Evolutionary conservation across 2,113 vertebrate species (phyloP), one percentile per base, ranked within the genome.

Genomic region (Myocastor coypus): DNA sequence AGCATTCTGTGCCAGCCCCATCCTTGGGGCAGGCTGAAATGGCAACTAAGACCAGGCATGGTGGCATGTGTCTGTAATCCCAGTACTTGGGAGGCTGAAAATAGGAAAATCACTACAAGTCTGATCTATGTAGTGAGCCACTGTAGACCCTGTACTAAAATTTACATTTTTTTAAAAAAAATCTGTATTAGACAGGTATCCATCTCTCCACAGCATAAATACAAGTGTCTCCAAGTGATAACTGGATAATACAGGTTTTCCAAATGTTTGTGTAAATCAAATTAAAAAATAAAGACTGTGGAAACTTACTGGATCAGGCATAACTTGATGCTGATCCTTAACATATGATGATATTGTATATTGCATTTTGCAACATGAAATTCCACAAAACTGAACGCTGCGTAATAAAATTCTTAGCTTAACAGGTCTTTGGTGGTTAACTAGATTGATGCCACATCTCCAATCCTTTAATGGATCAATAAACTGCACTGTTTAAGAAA

Each of bases 381-480:
- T 50, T 59, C 20, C 22, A 92, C 7, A 64, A 71, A 89, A 64
- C 73, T 86, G 34, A 82, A 55, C 19, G 84, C 52, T 19, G 77
- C 40, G 92, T 22, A 87, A 91, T 66, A 64, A 92, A 91, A 55
- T 50, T 84, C 24, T 57, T 90, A 77, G 57, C 17, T 77, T 92
- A 84, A 37, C 34, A 42, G 63, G 75, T 75, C 46, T 85, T 85
- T 59, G 16, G 12, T 91, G 89, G 19, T 3, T 86, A 30, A 86
- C 69, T 63, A 71, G 52, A 69, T 52, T 66, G 78, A 32, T 83
- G 61, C 37, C 7, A 71, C 28, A 2, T 57, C 42, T 78, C 34
- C 13, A 57, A 2, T 77, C 52, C n/a, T 7, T 92, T 64, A 92
- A 32, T 57, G 30, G 64, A 68, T 91, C 30, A 6, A 30, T 92